Evolutionary conservation across 2,888 invertebrate genomes (phyloP).

Genomic region (Harpalus rubripes): DNA sequence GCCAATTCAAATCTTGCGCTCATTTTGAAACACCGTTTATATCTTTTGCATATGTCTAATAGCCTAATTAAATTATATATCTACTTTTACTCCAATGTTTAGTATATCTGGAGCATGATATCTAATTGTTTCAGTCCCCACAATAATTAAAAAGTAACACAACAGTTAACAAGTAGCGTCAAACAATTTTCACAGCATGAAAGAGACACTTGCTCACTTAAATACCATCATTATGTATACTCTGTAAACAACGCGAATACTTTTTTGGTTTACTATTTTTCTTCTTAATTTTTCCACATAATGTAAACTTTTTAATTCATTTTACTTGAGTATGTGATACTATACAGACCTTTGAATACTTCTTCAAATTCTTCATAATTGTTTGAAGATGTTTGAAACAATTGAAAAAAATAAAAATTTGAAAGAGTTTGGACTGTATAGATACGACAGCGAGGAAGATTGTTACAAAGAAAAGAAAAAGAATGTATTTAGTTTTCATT

Average conservation of each 20-base stretch:
- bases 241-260: neutral
- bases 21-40: too few relatives aligned
- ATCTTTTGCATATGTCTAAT: too few relatives aligned
- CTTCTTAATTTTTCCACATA: slow-evolving; percentile 8
- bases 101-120: slow-evolving; percentile 16
- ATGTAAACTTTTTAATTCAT: slow-evolving; percentile 59
- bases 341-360: neutral
- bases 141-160: slow-evolving; percentile 36
- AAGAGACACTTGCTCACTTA: neutral
- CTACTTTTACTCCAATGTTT: slow-evolving; percentile 20
- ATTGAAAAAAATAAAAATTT: slow-evolving; percentile 20
- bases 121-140: slow-evolving; percentile 11
- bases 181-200: neutral
- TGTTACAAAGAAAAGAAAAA: slow-evolving; percentile 6
- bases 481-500: slow-evolving; percentile 21
- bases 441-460: slow-evolving; percentile 41
- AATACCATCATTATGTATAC: neutral
- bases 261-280: slow-evolving; percentile 2
- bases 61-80: neutral
- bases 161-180: slow-evolving; percentile 23
- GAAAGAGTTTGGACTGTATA: slow-evolving; percentile 54
- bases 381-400: slow-evolving; percentile 35
- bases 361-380: too few relatives aligned
- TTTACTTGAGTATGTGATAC: slow-evolving; percentile 40
- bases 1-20: too few relatives aligned